Conservation (phyloP, 2,797 vertebrate genomes). For the Anniella stebbinsi region DNA sequence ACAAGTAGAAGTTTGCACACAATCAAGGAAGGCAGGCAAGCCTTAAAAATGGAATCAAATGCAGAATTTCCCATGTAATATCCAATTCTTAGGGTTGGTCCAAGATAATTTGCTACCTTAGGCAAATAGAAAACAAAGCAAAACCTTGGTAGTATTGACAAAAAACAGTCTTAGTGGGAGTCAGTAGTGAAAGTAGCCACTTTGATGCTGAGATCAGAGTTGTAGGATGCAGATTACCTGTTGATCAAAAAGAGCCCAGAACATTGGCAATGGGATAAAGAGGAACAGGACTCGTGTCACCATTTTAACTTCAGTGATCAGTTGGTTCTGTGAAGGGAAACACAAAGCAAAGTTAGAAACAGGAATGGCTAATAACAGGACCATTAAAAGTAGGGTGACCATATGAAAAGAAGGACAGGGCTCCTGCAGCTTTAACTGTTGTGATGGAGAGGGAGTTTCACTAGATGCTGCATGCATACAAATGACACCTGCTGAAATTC, state of each 20-base stretch:
- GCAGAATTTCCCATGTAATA: not conserved
- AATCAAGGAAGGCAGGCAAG: not conserved
- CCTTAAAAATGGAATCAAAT: not conserved
- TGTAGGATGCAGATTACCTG: conserved; percentile 83
- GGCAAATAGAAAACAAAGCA: not conserved
- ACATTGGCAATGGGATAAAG: conserved; percentile 96
- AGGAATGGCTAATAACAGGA: not conserved
- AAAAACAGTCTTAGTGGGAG: not conserved
- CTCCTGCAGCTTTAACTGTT: too few species aligned
- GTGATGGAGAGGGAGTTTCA: too few species aligned
- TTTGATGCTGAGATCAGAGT: not conserved
- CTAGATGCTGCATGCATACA: too few species aligned
- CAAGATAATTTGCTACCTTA: too few species aligned
- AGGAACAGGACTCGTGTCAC: conserved; percentile 92
- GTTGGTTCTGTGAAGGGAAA: conserved; percentile 82
- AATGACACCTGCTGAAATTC: too few species aligned
- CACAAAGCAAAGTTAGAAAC: conserved; percentile 31
- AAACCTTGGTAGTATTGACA: not conserved
- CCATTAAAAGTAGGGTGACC: too few species aligned
- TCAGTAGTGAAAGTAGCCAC: not conserved
- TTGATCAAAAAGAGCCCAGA: conserved; percentile 98
- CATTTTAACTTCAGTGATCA: conserved; percentile 94
- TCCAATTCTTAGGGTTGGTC: not conserved
- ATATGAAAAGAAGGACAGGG: too few species aligned
- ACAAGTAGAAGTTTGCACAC: not conserved